Base-by-base conservation (phyloP, 2,888 invertebrate species). In the Poecilus cupreus region DNA sequence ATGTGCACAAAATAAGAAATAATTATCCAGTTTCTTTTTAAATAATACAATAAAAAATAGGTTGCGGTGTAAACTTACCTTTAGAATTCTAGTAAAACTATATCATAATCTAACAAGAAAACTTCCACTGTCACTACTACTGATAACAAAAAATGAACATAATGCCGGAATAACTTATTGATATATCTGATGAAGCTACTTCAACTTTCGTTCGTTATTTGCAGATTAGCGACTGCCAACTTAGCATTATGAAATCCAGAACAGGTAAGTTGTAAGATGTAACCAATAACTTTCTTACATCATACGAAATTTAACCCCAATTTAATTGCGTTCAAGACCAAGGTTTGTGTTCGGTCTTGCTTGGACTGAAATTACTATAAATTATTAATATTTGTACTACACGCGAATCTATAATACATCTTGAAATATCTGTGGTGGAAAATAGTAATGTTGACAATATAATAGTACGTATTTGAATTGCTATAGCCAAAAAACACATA, bases 271-370 rank as follows among this genome's bases (percentile, higher is more conserved):
- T 39, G 13, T 46, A 72, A 43, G 46, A 72, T 72, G 72, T 20
- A 72, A 72, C 46, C 72, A 72, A 46, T 46, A 43, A 43, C 46
- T 8, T 46, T 46, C 46, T 72, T 72, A 72, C 72, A 72, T 72
- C 72, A 72, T 72, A 11, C 46, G 32, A 8, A 37, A 37, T 68
- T 68, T 68, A 68, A 37, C 64, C 64, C 64, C 64, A 68, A 68
- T 72, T 46, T 46, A 72, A 72, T 72, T n/a, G 22, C 72, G 26
- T 22, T 22, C 72, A 72, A 46, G 46, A 72, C 24, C 72, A 72
- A 72, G 22, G 72, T 24, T 72, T 43, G 18, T 72, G 22, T 46
- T 72, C n/a, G n/a, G 13, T 24, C 24, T 72, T 22, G 18, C 24
- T 5, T 2, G 22, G 39, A 20, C 18, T 13, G 18, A 68, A 37